Conservation (phyloP, 1,140 invertebrate genomes). For the Heliothis subflexa region DNA sequence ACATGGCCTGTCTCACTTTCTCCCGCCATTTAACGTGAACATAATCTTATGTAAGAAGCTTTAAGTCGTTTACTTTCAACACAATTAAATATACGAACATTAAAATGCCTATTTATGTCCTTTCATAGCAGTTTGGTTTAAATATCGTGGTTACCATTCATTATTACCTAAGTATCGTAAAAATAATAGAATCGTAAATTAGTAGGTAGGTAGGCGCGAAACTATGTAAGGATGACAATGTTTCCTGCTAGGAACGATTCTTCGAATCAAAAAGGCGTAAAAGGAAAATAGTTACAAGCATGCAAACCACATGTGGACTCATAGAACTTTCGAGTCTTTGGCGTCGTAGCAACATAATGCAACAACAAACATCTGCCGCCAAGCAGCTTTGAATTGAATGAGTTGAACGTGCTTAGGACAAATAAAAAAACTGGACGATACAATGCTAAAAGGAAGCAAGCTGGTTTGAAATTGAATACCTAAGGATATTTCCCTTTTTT, state of each 20-base stretch:
- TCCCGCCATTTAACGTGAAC: slow-evolving; percentile 44
- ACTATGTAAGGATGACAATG: no score
- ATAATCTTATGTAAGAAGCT: slow-evolving; percentile 52
- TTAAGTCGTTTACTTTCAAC: slow-evolving; percentile 29
- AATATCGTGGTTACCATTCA: neutral
- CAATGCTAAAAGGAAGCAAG: neutral
- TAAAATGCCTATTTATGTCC: neutral
- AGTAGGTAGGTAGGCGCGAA: no score
- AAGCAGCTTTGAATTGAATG: slow-evolving; percentile 9
- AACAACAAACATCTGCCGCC: slow-evolving; percentile 33
- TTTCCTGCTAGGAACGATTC: no score
- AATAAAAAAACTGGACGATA: slow-evolving; percentile 27
- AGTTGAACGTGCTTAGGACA: slow-evolving; percentile 20
- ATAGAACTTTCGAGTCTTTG: slow-evolving; percentile 19
- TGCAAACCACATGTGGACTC: neutral
- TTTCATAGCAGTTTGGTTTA: neutral
- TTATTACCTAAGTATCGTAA: neutral
- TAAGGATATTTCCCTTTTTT: neutral
- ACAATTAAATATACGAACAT: neutral
- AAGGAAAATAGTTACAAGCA: neutral
- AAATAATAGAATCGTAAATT: no score
- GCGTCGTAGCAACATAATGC: slow-evolving; percentile 18
- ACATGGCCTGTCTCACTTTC: slow-evolving; percentile 49
- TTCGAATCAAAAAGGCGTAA: neutral
- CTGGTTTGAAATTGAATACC: neutral